These are phyloP conservation scores for Icerya purchasi DNA, from an alignment of 2,888 invertebrate genomes.

Conservation along the genomic window DNA sequence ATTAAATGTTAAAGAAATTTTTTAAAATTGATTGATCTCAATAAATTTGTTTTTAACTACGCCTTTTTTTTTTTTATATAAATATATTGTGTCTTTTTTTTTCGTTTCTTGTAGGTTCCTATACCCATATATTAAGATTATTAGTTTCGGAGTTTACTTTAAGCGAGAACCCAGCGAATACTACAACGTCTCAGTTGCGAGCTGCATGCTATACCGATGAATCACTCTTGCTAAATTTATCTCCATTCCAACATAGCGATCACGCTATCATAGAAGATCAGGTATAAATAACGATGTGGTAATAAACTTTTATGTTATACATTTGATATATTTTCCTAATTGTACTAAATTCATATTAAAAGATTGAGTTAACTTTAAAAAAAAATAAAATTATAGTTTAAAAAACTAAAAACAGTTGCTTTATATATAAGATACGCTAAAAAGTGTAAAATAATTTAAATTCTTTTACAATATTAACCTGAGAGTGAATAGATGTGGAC, in stretches of 20 bases:
- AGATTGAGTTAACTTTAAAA: too few species aligned
- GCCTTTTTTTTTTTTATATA: background rate
- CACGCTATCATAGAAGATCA: constrained; percentile 93
- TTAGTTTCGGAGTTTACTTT: constrained; percentile 86
- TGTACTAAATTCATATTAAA: too few species aligned
- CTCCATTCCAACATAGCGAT: constrained; percentile 89
- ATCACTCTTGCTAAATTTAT: constrained; percentile 65
- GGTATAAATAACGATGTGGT: too few species aligned
- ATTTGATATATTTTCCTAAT: too few species aligned
- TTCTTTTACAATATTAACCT: too few species aligned
- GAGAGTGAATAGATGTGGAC: too few species aligned
- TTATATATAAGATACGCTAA: too few species aligned
- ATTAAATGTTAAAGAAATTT: background rate
- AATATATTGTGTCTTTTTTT: constrained; percentile 11
- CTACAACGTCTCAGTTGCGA: constrained; percentile 61
- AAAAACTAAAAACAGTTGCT: too few species aligned
- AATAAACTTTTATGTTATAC: too few species aligned
- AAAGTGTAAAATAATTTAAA: too few species aligned
- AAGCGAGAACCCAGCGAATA: constrained; percentile 80
- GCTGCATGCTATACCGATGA: constrained; percentile 72
- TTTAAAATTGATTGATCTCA: background rate
- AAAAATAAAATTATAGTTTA: too few species aligned
- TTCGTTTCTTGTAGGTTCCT: constrained; percentile 35
- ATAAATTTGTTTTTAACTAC: too few species aligned
- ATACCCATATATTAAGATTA: constrained; percentile 71